These are phyloP conservation scores for Gambusia holbrooki DNA, from an alignment of 2,113 vertebrate genomes.

Conservation along the genomic window DNA sequence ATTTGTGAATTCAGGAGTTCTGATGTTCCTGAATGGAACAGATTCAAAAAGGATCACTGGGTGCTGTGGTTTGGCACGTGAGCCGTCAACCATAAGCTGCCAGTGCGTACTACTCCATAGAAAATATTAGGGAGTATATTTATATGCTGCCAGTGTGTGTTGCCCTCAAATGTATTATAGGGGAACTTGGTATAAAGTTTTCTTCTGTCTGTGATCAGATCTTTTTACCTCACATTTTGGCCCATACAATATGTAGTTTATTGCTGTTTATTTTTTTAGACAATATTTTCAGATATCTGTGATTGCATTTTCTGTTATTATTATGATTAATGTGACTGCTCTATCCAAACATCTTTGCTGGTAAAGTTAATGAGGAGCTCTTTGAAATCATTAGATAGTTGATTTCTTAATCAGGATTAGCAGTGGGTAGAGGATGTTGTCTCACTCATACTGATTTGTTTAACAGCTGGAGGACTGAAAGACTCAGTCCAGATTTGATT, in stretches of 20 bases:
- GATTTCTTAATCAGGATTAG: conserved; percentile 27
- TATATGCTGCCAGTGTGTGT: too few relatives aligned
- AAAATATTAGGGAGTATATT: too few relatives aligned
- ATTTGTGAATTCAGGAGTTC: too few relatives aligned
- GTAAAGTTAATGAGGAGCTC: conserved; percentile 22
- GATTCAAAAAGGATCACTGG: too few relatives aligned
- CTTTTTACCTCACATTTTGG: background rate
- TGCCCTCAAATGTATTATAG: background rate
- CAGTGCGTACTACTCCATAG: too few relatives aligned
- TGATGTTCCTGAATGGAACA: too few relatives aligned
- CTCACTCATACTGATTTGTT: conserved; percentile 14
- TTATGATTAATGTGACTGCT: background rate
- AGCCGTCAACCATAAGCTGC: too few relatives aligned
- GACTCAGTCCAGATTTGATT: conserved; percentile 15
- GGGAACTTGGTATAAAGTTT: background rate
- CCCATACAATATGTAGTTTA: background rate
- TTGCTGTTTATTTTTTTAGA: background rate
- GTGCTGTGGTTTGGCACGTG: too few relatives aligned
- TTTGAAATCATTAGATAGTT: conserved; percentile 22
- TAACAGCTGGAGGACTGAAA: conserved; percentile 46
- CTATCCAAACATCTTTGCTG: conserved; percentile 10
- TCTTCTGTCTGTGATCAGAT: background rate
- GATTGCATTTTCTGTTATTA: background rate
- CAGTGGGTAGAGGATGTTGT: conserved; percentile 18
- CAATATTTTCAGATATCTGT: background rate